phyloP scores from a whole-genome alignment of 1,140 invertebrate genomes.

The Leptonema lineaticorne region DNA sequence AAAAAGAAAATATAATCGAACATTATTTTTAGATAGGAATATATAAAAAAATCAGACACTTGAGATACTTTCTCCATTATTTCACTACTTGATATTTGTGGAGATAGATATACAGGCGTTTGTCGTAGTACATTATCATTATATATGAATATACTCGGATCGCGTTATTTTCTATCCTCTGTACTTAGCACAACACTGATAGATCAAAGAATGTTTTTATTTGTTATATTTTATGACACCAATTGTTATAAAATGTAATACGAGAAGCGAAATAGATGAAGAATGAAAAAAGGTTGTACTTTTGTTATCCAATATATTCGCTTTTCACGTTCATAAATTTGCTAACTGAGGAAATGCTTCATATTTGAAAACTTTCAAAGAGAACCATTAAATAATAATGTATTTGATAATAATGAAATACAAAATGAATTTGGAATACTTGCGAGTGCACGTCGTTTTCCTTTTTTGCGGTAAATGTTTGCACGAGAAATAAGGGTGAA shows the following conservation, averaged over 20 bases:
- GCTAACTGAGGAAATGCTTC: not conserved
- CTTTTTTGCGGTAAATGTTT: too few relatives aligned
- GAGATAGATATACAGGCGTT: too few relatives aligned
- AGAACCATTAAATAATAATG: not conserved
- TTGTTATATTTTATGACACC: not conserved
- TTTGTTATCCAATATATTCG: not conserved
- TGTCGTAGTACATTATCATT: not conserved
- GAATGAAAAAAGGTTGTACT: too few relatives aligned
- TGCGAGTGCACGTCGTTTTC: too few relatives aligned
- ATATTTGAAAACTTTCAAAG: not conserved
- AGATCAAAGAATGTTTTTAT: not conserved
- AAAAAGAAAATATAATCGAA: too few relatives aligned
- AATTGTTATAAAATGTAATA: slow-evolving; percentile 1
- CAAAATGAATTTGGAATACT: too few relatives aligned
- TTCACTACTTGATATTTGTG: too few relatives aligned
- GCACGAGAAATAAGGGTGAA: too few relatives aligned
- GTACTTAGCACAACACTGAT: not conserved
- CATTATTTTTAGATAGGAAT: too few relatives aligned
- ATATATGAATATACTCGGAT: not conserved
- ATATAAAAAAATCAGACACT: too few relatives aligned
- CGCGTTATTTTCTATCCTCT: not conserved
- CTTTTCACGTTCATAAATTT: not conserved
- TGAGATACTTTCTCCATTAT: too few relatives aligned
- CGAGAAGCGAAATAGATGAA: too few relatives aligned
- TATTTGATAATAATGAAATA: not conserved